phyloP scores from a whole-genome alignment of 2,113 vertebrate genomes.

The Piprites chloris region DNA sequence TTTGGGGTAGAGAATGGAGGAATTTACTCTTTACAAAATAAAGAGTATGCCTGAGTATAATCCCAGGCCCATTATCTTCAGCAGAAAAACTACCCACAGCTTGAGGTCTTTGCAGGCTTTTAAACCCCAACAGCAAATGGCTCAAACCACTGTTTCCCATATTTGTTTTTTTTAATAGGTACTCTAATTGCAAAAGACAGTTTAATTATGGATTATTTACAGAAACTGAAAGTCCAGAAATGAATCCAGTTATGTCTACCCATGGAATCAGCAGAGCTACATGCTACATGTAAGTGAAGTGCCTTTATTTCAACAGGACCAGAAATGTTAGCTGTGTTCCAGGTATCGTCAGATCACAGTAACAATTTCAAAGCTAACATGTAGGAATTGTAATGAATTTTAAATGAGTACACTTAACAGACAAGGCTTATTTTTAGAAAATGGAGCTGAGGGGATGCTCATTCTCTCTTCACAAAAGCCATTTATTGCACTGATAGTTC shows the following conservation, averaged over 20 bases:
- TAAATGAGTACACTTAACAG: slow-evolving; percentile 42
- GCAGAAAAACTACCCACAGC: neutral
- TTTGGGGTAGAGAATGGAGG: neutral
- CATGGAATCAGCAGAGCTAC: neutral
- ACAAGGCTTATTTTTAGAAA: slow-evolving; percentile 63
- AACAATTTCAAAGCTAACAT: slow-evolving; percentile 44
- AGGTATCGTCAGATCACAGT: slow-evolving; percentile 28
- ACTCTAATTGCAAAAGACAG: neutral
- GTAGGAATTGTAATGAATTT: slow-evolving; percentile 59
- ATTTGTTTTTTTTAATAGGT: neutral
- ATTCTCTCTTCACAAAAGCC: slow-evolving; percentile 44
- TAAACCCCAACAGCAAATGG: neutral
- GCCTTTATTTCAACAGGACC: slow-evolving; percentile 12
- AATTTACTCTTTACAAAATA: neutral
- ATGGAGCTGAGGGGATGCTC: neutral
- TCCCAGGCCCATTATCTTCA: neutral
- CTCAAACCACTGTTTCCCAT: neutral
- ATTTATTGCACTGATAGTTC: slow-evolving; percentile 40
- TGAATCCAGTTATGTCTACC: neutral
- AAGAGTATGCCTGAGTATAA: neutral
- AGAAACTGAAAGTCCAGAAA: neutral
- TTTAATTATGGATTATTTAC: neutral
- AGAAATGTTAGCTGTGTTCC: slow-evolving; percentile 23
- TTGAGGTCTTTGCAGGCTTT: neutral
- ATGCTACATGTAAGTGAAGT: neutral